Conservation (phyloP, 1,140 invertebrate genomes). For the Drosophila novamexicana region DNA sequence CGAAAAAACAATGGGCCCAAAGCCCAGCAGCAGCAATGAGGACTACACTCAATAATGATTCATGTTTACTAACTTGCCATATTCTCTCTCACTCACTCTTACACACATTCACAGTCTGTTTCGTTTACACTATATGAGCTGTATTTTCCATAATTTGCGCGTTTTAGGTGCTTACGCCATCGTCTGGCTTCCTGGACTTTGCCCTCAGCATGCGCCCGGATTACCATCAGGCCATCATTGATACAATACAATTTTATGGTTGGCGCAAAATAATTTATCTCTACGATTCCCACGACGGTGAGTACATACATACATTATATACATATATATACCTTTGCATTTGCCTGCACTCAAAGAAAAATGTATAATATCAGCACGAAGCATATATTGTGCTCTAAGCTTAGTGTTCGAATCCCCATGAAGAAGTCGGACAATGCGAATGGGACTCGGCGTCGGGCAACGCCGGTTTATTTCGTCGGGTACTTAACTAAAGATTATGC, state of each 20-base stretch:
- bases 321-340: slow-evolving; percentile 21
- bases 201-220: slow-evolving; percentile 97
- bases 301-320: slow-evolving; percentile 85
- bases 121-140: slow-evolving; percentile 2
- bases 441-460: no score
- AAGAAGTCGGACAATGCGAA: no score
- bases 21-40: slow-evolving; percentile 36
- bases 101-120: not conserved
- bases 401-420: no score
- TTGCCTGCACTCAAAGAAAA: not conserved
- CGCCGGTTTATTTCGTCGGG: no score
- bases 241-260: slow-evolving; percentile 95
- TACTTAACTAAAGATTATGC: no score
- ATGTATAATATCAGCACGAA: no score
- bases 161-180: slow-evolving; percentile 90
- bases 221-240: slow-evolving; percentile 96
- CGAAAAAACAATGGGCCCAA: slow-evolving; percentile 37
- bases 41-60: slow-evolving; percentile 80
- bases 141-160: slow-evolving; percentile 77
- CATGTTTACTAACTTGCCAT: slow-evolving; percentile 77
- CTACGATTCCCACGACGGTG: slow-evolving; percentile 98
- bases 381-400: no score
- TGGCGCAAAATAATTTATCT: slow-evolving; percentile 97
- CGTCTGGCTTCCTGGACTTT: slow-evolving; percentile 93
- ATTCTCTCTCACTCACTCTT: slow-evolving; percentile 23